A percentile compares a stretch with the other conserved stretches of the same genome.
Evolutionary conservation across 1,140 invertebrate genomes (phyloP).

Genomic region (Neuroterus valhalla): DNA sequence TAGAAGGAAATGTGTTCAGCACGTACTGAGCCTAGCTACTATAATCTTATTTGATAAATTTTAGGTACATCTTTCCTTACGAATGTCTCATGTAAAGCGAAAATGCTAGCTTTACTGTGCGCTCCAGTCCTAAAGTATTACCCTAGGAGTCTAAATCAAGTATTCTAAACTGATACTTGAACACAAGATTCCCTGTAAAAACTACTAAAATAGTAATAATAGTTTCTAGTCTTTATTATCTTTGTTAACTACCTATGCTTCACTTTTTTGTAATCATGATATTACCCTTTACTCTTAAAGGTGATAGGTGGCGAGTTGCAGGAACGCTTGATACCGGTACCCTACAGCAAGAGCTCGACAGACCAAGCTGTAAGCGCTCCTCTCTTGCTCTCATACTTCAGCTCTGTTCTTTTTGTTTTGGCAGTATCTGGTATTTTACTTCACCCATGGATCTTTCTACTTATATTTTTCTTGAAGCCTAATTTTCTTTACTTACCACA

Average conservation of each 20-base stretch:
- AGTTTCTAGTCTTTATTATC: conserved; percentile 36
- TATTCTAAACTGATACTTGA: background rate
- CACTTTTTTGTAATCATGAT: conserved; percentile 74
- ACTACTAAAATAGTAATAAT: background rate
- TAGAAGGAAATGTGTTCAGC: no score
- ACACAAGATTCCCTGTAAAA: background rate
- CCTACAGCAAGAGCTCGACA: conserved; percentile 99
- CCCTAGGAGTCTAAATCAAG: background rate
- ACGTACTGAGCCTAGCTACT: no score
- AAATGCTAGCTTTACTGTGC: no score
- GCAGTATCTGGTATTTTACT: conserved; percentile 46
- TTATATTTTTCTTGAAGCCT: background rate
- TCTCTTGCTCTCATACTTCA: conserved; percentile 70
- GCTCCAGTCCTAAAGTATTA: no score
- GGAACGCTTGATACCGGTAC: conserved; percentile 98
- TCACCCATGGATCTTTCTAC: conserved; percentile 40
- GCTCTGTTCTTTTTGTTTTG: conserved; percentile 51
- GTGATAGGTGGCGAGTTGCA: conserved; percentile 99
- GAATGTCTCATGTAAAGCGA: no score
- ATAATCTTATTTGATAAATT: no score
- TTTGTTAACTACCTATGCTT: conserved; percentile 64
- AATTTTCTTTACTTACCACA: background rate
- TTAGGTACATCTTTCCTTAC: no score
- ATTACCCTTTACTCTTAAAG: conserved; percentile 91
- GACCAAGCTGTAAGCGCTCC: conserved; percentile 97